These are phyloP conservation scores for Salminus brasiliensis DNA, from an alignment of 2,113 vertebrate genomes.

Conservation along the genomic window DNA sequence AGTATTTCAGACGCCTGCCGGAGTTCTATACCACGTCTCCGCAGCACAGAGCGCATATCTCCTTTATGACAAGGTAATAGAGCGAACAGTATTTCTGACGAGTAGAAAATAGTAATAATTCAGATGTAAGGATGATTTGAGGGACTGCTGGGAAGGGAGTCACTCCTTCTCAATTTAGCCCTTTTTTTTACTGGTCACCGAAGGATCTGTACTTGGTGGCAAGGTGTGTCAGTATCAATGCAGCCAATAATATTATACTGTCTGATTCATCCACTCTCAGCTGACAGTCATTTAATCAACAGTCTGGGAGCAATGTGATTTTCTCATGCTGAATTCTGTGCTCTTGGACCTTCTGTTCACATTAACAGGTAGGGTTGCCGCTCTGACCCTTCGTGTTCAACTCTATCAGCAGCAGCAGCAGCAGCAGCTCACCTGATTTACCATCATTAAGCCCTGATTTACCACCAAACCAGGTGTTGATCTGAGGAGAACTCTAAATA, in stretches of 20 bases:
- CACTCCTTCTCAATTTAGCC: background rate
- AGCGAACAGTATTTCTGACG: constrained; percentile 1
- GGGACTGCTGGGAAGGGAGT: background rate
- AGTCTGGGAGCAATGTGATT: no score
- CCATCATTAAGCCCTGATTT: no score
- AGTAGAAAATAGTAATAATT: background rate
- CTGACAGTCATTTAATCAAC: no score
- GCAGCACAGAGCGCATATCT: background rate
- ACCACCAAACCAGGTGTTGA: no score
- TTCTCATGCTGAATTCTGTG: background rate
- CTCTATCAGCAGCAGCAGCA: no score
- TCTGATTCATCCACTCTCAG: background rate
- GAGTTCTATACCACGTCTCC: background rate
- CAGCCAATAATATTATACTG: no score
- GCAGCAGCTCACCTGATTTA: no score
- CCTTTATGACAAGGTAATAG: constrained; percentile 6
- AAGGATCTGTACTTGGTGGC: background rate
- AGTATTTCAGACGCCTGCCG: constrained; percentile 7
- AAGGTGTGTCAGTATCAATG: no score
- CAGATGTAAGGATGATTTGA: background rate
- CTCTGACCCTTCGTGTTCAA: no score
- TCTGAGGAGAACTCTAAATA: no score
- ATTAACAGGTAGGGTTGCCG: no score
- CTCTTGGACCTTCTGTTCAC: background rate
- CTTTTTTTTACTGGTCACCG: background rate